phyloP scores from a whole-genome alignment of 2,797 vertebrate species.

The Poecile montanus region DNA sequence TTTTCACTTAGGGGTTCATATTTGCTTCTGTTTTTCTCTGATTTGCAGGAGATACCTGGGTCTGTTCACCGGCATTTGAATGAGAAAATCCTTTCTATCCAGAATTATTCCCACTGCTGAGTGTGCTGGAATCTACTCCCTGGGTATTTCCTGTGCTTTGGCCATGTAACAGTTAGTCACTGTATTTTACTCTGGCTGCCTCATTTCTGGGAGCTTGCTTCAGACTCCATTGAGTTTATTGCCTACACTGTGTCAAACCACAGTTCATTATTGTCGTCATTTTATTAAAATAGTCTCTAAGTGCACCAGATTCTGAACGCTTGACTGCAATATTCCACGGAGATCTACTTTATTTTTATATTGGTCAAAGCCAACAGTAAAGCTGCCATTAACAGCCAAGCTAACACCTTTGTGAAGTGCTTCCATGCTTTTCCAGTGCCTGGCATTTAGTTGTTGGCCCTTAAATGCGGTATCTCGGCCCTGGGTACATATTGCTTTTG shows the following conservation, averaged over 20 bases:
- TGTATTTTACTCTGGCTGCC: background rate
- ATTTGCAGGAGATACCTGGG: background rate
- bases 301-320: constrained; percentile 1
- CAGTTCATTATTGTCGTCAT: constrained; percentile 30
- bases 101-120: background rate
- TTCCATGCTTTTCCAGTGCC: background rate
- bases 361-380: constrained; percentile 27
- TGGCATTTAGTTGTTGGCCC: background rate
- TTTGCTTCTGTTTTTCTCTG: background rate
- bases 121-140: background rate
- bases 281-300: constrained; percentile 58
- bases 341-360: constrained; percentile 35
- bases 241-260: constrained; percentile 30
- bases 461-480: background rate
- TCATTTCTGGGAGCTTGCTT: constrained; percentile 50
- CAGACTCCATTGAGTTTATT: constrained; percentile 60
- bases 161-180: background rate
- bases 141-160: background rate
- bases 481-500: background rate
- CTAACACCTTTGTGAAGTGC: background rate
- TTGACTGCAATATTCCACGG: background rate
- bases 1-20: background rate
- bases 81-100: background rate
- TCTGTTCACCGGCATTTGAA: background rate
- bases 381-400: constrained; percentile 5